Base-by-base conservation (phyloP, 1,140 invertebrate genomes). In the Cephus cinctus region DNA sequence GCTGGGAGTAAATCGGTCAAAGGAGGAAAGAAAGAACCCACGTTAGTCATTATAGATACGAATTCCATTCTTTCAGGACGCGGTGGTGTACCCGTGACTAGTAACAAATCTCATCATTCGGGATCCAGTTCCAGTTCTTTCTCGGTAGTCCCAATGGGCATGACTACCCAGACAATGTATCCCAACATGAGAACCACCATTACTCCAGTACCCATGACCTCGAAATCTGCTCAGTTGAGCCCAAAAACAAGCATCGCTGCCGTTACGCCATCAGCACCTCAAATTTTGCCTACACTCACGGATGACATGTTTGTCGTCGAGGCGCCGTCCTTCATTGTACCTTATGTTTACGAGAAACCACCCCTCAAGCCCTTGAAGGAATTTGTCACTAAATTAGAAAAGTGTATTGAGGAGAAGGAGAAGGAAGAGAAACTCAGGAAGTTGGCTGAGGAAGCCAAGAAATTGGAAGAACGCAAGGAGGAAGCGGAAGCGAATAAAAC, bases 241-340 rank as follows among this genome's bases (percentile, higher is more conserved):
- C 61, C 58, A 57, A 57, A 67, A 57, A 51, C 57, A 65, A 53
- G 50, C 54, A 61, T 61, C 67, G 45, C 77, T 23, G 67, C 75
- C 2, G 71, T 80, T 15, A 75, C 80, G 30, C 60, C 75, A n/a
- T 67, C 73, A 38, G 47, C 61, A 38, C 68, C 81, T 20, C 80
- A 80, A 35, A 83, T 90, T 41, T 68, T 90, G 50, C 87, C 89
- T 0, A 86, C 88, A 3, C 75, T 93, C 3, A 92, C 89, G 4
- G 90, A 94, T 67, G 89, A 92, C 59, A 92, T 92, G 86, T 93
- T 88, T 73, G 89, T 93, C 1, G 86, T 94, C 5, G 90, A 94
- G 74, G 90, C 90, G 16, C 91, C 91, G 3, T 93, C 90, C 9
- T 93, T 94, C 63, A 92, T 94, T 63, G 89, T 94, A 54, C 91